Base-by-base conservation (phyloP, 1,140 invertebrate species). In the Melitaea cinxia region DNA sequence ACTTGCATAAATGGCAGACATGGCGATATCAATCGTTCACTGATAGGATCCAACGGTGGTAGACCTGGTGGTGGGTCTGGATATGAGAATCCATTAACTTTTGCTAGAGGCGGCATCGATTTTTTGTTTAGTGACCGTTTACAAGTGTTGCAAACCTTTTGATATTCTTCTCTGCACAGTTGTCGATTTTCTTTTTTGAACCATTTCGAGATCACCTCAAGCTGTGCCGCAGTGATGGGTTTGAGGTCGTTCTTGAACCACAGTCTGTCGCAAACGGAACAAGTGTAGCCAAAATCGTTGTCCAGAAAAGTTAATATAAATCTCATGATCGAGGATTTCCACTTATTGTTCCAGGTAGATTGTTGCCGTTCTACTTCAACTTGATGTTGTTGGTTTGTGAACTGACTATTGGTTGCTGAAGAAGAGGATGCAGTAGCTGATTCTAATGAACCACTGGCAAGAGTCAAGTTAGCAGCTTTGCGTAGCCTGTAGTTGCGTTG, bases 1-100 rank as follows among this genome's bases (percentile, higher is more conserved):
- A 88, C 74, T 78, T 87, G 84, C 75, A 85, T 85, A 68, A 88
- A 82, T 68, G 80, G 80, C 12, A 86, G 58, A 28, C 77, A 66
- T 55, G 83, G 83, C 15, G 80, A 80, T 4, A 88, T 74, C 26
- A 88, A 73, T 64, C 81, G 70, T 79, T 85, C 80, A 76, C 71
- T 72, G 35, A 88, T 74, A 2, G 73, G 68, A 79, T 89, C 80
- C 56, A 88, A 60, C 6, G 68, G 56, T 21, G 79, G 81, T 70
- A 83, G 58, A 26, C 67, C 66, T 50, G 69, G 52, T 23, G 73
- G 72, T 58, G 2, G 4, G 5, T 77, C 62, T 28, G 82, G 80
- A 79, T 85, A 88, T 65, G 65, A 58, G 69, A 85, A 85, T 24
- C 80, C 82, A 65, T 84, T 82, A 9, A 70, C 63, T 61, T 72